Conservation (phyloP, 2,888 invertebrate species). For the Asteroscopus sphinx region DNA sequence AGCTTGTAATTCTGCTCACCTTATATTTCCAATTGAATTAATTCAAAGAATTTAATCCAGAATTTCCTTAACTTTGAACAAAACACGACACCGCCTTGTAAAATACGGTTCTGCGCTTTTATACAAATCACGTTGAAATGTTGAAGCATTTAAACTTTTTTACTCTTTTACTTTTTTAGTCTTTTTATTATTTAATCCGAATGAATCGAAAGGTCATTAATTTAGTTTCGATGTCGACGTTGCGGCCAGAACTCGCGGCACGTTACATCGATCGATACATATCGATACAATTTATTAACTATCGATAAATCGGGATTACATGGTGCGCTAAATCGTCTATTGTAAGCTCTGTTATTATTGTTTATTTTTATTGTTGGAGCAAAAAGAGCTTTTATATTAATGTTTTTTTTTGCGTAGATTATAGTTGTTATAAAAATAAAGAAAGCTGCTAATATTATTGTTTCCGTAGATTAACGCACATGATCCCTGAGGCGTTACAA, state of each 20-base stretch:
- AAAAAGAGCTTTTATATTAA: conserved; percentile 6
- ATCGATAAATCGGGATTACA: conserved; percentile 46
- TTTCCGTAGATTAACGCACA: neutral
- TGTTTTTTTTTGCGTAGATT: neutral
- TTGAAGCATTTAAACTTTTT: conserved; percentile 36
- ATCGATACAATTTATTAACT: conserved; percentile 58
- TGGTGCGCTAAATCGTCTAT: conserved; percentile 41
- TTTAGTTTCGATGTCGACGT: conserved; percentile 44
- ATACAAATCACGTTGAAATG: conserved; percentile 40
- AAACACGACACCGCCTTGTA: conserved; percentile 37
- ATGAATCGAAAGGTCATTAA: conserved; percentile 49
- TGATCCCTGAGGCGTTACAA: conserved; percentile 19
- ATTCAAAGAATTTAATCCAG: conserved; percentile 32
- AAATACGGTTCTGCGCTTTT: conserved; percentile 32
- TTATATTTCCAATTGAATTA: conserved; percentile 10
- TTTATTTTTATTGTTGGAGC: conserved; percentile 48
- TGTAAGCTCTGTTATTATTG: conserved; percentile 43
- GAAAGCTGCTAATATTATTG: no score
- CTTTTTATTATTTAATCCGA: conserved; percentile 30
- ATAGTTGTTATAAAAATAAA: neutral
- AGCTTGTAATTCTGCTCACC: conserved; percentile 11
- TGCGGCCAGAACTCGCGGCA: conserved; percentile 25
- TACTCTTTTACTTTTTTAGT: conserved; percentile 24
- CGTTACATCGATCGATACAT: conserved; percentile 47
- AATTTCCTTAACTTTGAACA: conserved; percentile 22